phyloP scores from a whole-genome alignment of 2,888 invertebrate species.

The Ganaspis brasiliensis region DNA sequence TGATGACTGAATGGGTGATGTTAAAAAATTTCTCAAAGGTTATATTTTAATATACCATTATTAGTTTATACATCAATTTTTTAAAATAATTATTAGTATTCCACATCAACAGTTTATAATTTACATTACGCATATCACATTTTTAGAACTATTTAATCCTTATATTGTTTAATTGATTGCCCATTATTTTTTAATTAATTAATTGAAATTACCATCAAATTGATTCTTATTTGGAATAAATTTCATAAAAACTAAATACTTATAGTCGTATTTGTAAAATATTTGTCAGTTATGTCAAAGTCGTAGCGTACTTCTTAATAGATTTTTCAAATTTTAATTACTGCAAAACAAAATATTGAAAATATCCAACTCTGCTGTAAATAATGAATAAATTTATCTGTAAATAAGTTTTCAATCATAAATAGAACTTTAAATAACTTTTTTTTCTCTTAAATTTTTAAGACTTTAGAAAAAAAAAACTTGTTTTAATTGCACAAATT shows the following conservation, averaged over 20 bases:
- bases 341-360: background rate
- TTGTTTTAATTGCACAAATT: too few species aligned
- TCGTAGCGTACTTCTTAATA: constrained; percentile 1
- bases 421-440: background rate
- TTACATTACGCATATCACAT: too few species aligned
- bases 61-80: background rate
- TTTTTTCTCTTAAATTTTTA: too few species aligned
- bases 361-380: constrained; percentile 10
- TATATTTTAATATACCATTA: background rate
- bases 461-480: too few species aligned
- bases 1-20: constrained; percentile 68
- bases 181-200: too few species aligned
- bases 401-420: constrained; percentile 13
- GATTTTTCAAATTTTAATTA: background rate
- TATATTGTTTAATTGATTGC: too few species aligned
- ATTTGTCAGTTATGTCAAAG: background rate
- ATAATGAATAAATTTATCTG: constrained; percentile 36
- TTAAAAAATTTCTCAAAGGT: background rate
- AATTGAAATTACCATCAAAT: too few species aligned
- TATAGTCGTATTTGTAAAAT: background rate
- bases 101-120: background rate
- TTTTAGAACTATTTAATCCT: too few species aligned
- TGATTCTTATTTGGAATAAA: background rate
- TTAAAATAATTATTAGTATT: background rate
- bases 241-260: background rate